Evolutionary conservation across 1,140 invertebrate genomes (phyloP), one percentile per base, ranked within the genome.

Genomic region (Harpegnathos saltator): DNA sequence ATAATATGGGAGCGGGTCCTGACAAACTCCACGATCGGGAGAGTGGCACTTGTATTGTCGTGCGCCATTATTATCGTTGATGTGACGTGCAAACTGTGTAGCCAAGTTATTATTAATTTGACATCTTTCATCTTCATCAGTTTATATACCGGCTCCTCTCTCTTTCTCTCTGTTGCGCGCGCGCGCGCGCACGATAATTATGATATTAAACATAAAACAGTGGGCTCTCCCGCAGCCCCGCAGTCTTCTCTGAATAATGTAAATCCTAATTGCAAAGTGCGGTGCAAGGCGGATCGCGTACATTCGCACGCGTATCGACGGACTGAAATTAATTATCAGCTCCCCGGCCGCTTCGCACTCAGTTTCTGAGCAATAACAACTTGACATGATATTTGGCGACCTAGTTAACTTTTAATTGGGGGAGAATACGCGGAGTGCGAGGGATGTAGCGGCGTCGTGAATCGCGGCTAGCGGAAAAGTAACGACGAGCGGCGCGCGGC

Each of bases 241-340:
- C 0, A 26, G 4, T 15, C 29, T 59, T 19, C 22, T 14, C 4
- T 29, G n/a, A 73, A 26, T 33, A 74, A 50, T 62, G 9, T n/a
- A 29, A 62, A 14, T 7, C 15, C 62, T 61, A 50, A 75, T 65
- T 65, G 15, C 33, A 52, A 65, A 65, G 33, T 52, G n/a, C 3
- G 26, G 9, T 22, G 14, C 26, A 24, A 65, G 44, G 14, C 24
- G 14, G 14, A 14, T 22, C n/a, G 5, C 14, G 24, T 9, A 29
- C 0, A 9, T 24, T 15, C 1, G 1, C 22, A 38, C 2, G 1
- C 29, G 29, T 33, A 5, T n/a, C n/a, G 19, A 75, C 0, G 1
- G 29, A 1, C n/a, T 77, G 61, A 65, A 75, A 77, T 65, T 77
- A 19, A 65, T 63, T 33, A 33, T 52, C 59, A 77, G 33, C n/a